These are phyloP conservation scores for Drosophila teissieri DNA, from an alignment of 1,140 invertebrate genomes.

Conservation along the genomic window DNA sequence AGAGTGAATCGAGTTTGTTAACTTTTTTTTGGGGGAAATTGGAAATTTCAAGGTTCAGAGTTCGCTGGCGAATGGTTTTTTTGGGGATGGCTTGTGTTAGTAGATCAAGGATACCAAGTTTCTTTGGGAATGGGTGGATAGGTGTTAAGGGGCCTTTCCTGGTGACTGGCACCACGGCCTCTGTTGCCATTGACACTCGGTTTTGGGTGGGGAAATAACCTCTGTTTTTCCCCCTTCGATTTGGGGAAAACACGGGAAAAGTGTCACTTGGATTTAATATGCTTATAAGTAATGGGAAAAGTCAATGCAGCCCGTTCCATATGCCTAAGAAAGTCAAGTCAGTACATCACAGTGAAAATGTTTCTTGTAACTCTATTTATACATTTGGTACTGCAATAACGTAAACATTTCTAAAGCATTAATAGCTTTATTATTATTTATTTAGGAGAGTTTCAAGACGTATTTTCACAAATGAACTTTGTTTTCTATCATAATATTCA, in stretches of 20 bases:
- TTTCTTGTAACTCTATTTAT: not conserved
- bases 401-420: too few relatives aligned
- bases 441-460: not conserved
- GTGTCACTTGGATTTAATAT: slow-evolving; percentile 22
- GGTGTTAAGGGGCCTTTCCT: slow-evolving; percentile 22
- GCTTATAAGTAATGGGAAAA: slow-evolving; percentile 25
- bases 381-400: too few relatives aligned
- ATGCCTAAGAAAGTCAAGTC: not conserved
- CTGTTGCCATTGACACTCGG: slow-evolving; percentile 35
- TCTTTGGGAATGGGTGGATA: slow-evolving; percentile 13
- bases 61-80: slow-evolving; percentile 18
- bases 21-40: slow-evolving; percentile 29
- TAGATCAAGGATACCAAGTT: slow-evolving; percentile 37
- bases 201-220: not conserved
- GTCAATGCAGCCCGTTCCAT: slow-evolving; percentile 15
- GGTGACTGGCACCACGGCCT: slow-evolving; percentile 29
- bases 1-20: slow-evolving; percentile 39
- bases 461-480: not conserved
- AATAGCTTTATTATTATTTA: not conserved
- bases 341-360: not conserved
- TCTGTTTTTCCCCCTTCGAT: slow-evolving; percentile 20
- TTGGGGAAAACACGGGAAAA: slow-evolving; percentile 6
- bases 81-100: slow-evolving; percentile 24
- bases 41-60: slow-evolving; percentile 38
- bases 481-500: too few relatives aligned